Base-by-base conservation (phyloP, 2,113 vertebrate genomes). In the Oncorhynchus keta region DNA sequence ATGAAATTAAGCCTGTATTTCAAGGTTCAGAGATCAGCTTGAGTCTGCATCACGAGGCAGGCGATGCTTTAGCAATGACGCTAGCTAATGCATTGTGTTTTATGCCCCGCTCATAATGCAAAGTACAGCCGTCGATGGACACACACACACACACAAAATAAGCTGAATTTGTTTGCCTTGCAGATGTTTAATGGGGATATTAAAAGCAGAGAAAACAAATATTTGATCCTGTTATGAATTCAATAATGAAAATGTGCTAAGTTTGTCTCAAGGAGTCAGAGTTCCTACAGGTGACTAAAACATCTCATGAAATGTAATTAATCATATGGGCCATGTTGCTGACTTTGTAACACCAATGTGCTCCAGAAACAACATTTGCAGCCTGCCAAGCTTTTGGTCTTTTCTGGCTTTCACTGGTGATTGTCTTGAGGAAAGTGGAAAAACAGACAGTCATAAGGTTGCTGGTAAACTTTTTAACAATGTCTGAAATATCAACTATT, bases 191-290 rank as follows among this genome's bases (percentile, higher is more conserved):
- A 89, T 30, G 9, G 84, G 16, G 85, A 55, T 64, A 30, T 84
- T 85, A 75, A 83, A 84, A 87, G 75, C 48, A 75, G 75, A 68
- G 65, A 79, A 69, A 70, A 1, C 62, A 32, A 28, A 70, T 18
- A 74, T 86, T 85, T 86, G 68, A 84, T 83, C 80, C 71, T 72
- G 72, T 39, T 22, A 20, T 78, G 64, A 76, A 66, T 26, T 3
- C 24, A 77, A n/a, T 51, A 24, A 79, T 32, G 76, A 72, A 45
- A 86, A 89, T 86, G 79, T 75, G 87, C 88, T 85, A 82, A 90
- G 67, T 61, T 70, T 5, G 76, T 73, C 68, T 65, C 11, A 62
- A 75, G 71, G 69, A 68, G 72, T 83, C 70, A 28, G 57, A 62
- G 39, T 28, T 32, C 3, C 3, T 72, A 73, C 61, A 16, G 24